Percentiles rank a stretch among this genome's conserved stretches.
phyloP scores from a whole-genome alignment of 2,797 vertebrate genomes.

The Menidia menidia region DNA sequence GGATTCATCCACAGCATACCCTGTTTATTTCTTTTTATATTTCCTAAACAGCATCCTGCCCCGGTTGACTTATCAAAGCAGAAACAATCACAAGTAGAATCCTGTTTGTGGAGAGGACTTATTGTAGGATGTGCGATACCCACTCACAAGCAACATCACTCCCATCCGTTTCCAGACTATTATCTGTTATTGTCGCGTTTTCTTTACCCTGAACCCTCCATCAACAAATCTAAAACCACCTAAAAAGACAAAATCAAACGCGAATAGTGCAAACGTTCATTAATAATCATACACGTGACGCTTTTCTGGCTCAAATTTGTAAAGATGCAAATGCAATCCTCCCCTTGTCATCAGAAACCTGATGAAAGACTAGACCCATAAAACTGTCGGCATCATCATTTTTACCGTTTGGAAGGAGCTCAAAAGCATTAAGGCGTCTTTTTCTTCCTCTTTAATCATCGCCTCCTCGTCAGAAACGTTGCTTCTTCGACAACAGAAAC shows the following conservation, averaged over 20 bases:
- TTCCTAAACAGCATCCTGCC: background rate
- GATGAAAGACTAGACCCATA: background rate
- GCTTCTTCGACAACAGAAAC: constrained; percentile 7
- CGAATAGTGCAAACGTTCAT: background rate
- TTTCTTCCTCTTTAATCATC: constrained; percentile 6
- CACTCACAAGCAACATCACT: no score
- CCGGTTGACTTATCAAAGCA: background rate
- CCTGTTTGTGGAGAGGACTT: background rate
- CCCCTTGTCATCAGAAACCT: no score
- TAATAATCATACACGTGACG: background rate
- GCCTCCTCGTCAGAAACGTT: constrained; percentile 8
- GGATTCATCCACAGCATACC: background rate
- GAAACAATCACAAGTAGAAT: background rate
- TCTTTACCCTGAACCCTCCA: background rate
- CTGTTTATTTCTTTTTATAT: background rate
- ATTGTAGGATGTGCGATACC: no score
- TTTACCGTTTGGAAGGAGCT: no score
- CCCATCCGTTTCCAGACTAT: no score
- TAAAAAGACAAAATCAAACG: background rate
- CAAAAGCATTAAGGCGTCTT: background rate
- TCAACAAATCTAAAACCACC: background rate
- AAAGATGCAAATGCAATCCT: no score
- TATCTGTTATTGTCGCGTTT: no score
- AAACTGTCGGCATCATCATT: no score
- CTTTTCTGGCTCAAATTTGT: no score